These are phyloP conservation scores for Reticulitermes speratus DNA, from an alignment of 1,140 invertebrate genomes.

Conservation along the genomic window DNA sequence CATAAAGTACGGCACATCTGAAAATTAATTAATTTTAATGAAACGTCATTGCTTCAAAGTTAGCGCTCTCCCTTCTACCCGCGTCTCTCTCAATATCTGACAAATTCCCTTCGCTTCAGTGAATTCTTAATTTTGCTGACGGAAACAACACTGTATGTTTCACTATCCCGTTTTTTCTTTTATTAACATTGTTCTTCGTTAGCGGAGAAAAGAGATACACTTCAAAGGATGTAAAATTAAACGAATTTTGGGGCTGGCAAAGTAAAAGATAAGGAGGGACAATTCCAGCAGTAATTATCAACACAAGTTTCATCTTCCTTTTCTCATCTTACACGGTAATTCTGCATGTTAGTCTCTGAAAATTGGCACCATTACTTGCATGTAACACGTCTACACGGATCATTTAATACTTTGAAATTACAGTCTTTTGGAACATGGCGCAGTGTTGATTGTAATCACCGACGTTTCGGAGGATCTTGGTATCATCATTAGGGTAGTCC, in stretches of 20 bases:
- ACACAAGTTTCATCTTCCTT: no score
- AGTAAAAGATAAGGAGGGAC: no score
- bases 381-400: no score
- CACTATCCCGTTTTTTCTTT: background rate
- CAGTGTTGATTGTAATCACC: no score
- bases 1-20: background rate
- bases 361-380: no score
- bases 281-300: no score
- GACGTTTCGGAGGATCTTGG: no score
- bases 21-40: conserved; percentile 16
- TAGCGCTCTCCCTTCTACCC: background rate
- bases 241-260: background rate
- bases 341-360: no score
- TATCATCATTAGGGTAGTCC: no score
- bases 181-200: background rate
- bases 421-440: no score
- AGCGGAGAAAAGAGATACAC: background rate
- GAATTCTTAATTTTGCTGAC: conserved; percentile 11
- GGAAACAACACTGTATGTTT: background rate
- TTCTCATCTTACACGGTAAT: no score
- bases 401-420: no score
- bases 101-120: background rate
- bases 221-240: background rate
- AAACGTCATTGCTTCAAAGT: background rate
- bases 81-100: background rate